A percentile compares a stretch with the other conserved stretches of the same genome.
Evolutionary conservation across 2,113 vertebrate genomes (phyloP).

Genomic region (Psettodes erumei): DNA sequence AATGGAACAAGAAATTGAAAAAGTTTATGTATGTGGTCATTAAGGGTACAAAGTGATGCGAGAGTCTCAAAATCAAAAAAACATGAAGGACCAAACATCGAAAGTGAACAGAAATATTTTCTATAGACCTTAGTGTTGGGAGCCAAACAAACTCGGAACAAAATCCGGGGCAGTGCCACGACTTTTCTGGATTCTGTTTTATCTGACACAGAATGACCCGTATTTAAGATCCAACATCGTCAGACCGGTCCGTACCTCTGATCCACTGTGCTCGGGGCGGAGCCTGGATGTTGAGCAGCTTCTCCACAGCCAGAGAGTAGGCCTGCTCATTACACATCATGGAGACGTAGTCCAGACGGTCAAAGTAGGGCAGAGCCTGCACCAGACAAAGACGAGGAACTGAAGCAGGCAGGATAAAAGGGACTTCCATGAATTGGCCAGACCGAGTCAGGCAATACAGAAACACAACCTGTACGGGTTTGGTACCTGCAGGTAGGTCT

Average conservation of each 20-base stretch:
- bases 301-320: conserved; percentile 94
- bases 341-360: conserved; percentile 96
- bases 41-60: no score
- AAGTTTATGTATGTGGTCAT: no score
- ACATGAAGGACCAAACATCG: no score
- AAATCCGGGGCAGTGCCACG: no score
- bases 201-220: no score
- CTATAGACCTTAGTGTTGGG: no score
- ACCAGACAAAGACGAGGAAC: conserved; percentile 14
- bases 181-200: no score
- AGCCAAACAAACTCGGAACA: no score
- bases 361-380: conserved; percentile 95
- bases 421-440: neutral
- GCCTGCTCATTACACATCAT: conserved; percentile 98
- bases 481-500: conserved; percentile 93
- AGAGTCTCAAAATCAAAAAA: no score
- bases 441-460: neutral
- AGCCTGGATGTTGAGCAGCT: conserved; percentile 92
- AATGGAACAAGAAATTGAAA: no score
- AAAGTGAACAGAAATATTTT: no score
- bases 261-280: conserved; percentile 93
- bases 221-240: no score
- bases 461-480: neutral
- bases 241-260: conserved; percentile 84
- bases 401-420: neutral